Evolutionary conservation across 2,113 vertebrate species (phyloP), one percentile per base, ranked within the genome.

Genomic region (Ptilonorhynchus violaceus): DNA sequence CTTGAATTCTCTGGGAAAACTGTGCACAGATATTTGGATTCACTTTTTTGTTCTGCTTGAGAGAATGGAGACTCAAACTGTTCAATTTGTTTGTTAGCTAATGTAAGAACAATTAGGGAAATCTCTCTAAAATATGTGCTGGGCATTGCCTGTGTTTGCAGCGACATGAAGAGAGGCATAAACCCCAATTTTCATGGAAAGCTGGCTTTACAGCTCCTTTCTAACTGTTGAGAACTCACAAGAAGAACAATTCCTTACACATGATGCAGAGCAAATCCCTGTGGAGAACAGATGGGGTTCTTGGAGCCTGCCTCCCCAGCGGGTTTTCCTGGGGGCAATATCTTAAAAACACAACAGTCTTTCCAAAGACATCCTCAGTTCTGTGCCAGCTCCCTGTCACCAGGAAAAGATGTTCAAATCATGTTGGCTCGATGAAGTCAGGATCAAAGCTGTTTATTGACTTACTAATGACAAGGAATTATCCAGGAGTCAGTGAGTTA

Each of bases 391-490:
- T 55, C 8, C 79, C 74, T 85, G 81, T 15, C 93, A 72, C 62
- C 27, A 5, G 59, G 76, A 52, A 55, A 59, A 64, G 79, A 21
- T 7, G 27, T 27, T 80, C 76, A 17, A 21, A 73, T 69, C 63
- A 3, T 6, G 15, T 58, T 1, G 1, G 58, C 42, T 88, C 6
- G 0, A 66, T 59, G 83, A n/a, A 91, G 47, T 15, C 46, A 19
- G 55, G 59, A 87, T 77, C 73, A 6, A 87, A 91, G 50, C 60
- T 74, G 46, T 74, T 89, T 81, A 92, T 92, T 87, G 93, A 89
- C 59, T 73, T 49, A 3, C 76, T 92, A 94, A 92, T 37, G 92
- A 89, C 93, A 89, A 33, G 59, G 42, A 89, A 94, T 94, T 89
- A 87, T 18, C 68, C 87, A 56, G 84, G 80, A 70, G 66, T 77